phyloP scores from a whole-genome alignment of 1,140 invertebrate genomes.

The Campodea augens region DNA sequence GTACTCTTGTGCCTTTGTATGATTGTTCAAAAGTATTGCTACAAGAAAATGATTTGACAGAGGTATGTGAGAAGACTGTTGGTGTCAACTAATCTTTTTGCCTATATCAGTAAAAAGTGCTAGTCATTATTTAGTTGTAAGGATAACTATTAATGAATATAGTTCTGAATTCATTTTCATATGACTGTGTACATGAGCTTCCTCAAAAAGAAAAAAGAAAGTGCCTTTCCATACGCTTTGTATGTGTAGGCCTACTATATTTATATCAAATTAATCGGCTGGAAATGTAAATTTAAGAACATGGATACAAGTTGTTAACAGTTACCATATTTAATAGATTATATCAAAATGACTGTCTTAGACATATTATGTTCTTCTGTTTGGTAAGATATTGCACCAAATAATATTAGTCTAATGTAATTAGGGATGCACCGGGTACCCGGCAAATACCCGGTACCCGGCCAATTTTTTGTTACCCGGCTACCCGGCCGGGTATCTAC shows the following conservation, averaged over 20 bases:
- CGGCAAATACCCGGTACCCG: too few relatives aligned
- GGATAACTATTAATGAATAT: constrained; percentile 1
- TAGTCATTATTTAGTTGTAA: constrained; percentile 2
- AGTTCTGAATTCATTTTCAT: neutral
- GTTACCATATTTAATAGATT: too few relatives aligned
- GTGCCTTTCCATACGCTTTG: neutral
- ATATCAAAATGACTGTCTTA: neutral
- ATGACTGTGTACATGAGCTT: neutral
- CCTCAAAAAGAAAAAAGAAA: constrained; percentile 9
- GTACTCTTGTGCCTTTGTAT: constrained; percentile 54
- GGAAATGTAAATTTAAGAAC: too few relatives aligned
- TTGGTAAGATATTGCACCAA: neutral
- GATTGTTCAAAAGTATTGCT: constrained; percentile 58
- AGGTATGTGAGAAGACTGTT: constrained; percentile 25
- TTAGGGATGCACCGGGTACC: too few relatives aligned
- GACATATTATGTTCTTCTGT: neutral
- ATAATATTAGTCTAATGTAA: constrained; percentile 4
- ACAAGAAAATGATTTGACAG: constrained; percentile 43
- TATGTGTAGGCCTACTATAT: too few relatives aligned
- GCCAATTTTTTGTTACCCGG: too few relatives aligned
- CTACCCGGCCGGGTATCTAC: too few relatives aligned
- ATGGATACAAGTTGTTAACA: too few relatives aligned
- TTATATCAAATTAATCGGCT: too few relatives aligned
- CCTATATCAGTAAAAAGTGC: neutral
- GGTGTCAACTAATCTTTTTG: neutral